Conservation (phyloP, 2,797 vertebrate species). For the Mareca strepera region DNA sequence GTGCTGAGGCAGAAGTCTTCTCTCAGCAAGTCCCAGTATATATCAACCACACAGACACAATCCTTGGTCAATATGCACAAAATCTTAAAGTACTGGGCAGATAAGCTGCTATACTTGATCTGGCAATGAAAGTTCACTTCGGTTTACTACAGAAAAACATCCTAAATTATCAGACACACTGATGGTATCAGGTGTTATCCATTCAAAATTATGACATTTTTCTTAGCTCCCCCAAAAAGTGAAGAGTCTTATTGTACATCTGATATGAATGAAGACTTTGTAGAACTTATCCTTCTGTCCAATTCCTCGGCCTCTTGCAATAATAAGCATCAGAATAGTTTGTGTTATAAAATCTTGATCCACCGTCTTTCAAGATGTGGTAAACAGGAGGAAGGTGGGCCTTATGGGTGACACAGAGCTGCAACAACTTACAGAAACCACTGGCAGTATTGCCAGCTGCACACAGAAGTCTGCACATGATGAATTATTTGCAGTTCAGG, state of each 20-base stretch:
- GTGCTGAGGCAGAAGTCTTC: neutral
- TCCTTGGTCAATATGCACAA: neutral
- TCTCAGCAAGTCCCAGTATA: neutral
- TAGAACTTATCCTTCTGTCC: neutral
- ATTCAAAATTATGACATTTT: neutral
- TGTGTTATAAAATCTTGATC: neutral
- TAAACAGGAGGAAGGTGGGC: neutral
- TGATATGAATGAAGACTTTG: neutral
- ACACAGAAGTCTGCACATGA: neutral
- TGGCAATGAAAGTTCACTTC: neutral
- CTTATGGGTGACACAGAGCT: neutral
- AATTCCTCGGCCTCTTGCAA: neutral
- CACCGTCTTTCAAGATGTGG: neutral
- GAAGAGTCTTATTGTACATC: neutral
- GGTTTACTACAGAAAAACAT: neutral
- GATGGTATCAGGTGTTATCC: neutral
- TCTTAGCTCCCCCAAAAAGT: neutral
- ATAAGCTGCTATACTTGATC: neutral
- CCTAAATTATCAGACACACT: neutral
- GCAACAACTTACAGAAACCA: neutral
- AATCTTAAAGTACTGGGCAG: neutral
- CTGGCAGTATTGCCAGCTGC: neutral
- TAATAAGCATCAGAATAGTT: constrained; percentile 1
- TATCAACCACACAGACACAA: neutral
- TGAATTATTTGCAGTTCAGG: neutral